Base-by-base conservation (phyloP, 2,797 vertebrate genomes). In the Borostomias antarcticus region DNA sequence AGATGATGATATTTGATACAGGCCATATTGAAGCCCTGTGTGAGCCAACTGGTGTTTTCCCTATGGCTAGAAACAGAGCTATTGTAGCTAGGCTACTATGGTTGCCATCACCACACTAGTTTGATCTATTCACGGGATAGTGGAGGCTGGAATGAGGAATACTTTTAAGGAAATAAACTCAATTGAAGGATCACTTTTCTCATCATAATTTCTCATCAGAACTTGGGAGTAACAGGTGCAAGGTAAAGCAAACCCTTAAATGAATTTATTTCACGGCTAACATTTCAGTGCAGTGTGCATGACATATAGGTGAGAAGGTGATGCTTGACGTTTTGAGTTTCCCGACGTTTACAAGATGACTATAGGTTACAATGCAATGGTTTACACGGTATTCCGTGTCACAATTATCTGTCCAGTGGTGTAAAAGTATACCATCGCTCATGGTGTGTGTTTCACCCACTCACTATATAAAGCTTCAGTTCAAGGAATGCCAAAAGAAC, bases 1-100 rank as follows among this genome's bases (percentile, higher is more conserved):
- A 76, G 82, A 76, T 66, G 73, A 69, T 65, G 85, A 82, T 68
- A 89, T 74, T 58, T 75, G 86, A 89, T 86, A 45, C 59, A 32
- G 17, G 13, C 65, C 68, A 75, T 66, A 67, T 52, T 78, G 67
- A 43, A 28, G 25, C 62, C 61, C 62, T 56, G 66, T 64, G 67
- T 58, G 71, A 80, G 66, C 73, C 82, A 78, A 73, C 80, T 75
- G 78, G 75, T 69, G 73, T 63, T 58, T 71, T 65, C 72, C 54
- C 72, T 69, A 29, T 72, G 58, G 66, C 58, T 51, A 85, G 74
- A 68, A 69, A 11, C 4, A 25, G n/a, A n/a, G n/a, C n/a, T n/a
- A n/a, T n/a, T n/a, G n/a, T n/a, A n/a, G n/a, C n/a, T n/a, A n/a
- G n/a, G 54, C 43, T 64, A 73, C 59, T 58, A 30, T 63, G n/a